phyloP scores from a whole-genome alignment of 2,113 vertebrate species.

The Gopherus evgoodei region DNA sequence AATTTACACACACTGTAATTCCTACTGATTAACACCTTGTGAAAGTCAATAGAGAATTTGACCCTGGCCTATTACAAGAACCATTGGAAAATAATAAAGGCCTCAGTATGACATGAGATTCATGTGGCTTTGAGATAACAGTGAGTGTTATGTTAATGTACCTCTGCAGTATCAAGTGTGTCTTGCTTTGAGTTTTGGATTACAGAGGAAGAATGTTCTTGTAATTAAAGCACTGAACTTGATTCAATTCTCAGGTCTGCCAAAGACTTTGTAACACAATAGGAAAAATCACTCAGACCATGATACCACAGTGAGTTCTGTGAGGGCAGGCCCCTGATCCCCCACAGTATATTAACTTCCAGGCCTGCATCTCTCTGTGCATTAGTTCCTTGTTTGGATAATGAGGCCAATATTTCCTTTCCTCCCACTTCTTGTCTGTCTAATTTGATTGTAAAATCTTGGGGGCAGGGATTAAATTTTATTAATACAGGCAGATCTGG shows the following conservation, averaged over 20 bases:
- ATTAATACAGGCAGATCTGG: neutral
- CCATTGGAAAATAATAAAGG: neutral
- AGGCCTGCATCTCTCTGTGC: neutral
- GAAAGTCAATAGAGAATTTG: neutral
- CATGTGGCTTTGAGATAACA: neutral
- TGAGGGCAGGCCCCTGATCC: too few relatives aligned
- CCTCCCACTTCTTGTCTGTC: neutral
- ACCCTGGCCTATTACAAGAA: neutral
- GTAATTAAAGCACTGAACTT: neutral
- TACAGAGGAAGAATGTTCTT: neutral
- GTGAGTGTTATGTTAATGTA: neutral
- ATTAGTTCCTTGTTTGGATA: neutral
- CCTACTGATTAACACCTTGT: neutral
- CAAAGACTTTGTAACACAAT: neutral
- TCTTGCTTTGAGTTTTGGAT: neutral
- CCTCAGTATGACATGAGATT: neutral
- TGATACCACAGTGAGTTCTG: neutral
- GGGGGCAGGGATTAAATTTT: neutral
- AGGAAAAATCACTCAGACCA: neutral
- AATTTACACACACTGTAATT: neutral
- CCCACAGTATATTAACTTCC: neutral
- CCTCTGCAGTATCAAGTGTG: neutral
- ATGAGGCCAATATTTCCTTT: neutral
- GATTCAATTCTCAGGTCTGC: neutral
- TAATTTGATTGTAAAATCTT: neutral